phyloP scores from a whole-genome alignment of 2,797 vertebrate genomes.

The Podarcis siculus region DNA sequence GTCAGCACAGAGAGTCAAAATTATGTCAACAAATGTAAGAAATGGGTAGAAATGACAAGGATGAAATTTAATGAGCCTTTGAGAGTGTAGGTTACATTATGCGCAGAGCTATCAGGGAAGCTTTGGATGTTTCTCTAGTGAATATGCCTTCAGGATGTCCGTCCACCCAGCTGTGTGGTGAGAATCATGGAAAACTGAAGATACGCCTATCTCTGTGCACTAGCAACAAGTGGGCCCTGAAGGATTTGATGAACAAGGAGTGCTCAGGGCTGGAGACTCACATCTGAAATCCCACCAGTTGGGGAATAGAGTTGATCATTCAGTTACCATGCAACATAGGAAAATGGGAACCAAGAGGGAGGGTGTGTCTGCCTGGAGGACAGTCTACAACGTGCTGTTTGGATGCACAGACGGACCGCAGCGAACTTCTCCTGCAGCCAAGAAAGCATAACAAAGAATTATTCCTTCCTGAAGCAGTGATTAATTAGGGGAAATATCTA shows the following conservation, averaged over 20 bases:
- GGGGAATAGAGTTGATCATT: slow-evolving; percentile 63
- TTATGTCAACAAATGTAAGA: neutral
- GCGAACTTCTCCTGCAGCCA: slow-evolving; percentile 37
- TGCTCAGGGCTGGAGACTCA: slow-evolving; percentile 42
- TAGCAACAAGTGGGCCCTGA: slow-evolving; percentile 51
- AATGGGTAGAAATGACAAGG: neutral
- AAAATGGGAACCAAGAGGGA: slow-evolving; percentile 58
- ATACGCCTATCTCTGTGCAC: slow-evolving; percentile 21
- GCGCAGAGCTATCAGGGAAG: neutral
- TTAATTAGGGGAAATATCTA: slow-evolving; percentile 56
- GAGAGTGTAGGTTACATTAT: neutral
- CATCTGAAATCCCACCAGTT: slow-evolving; percentile 55
- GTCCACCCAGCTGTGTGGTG: slow-evolving; percentile 51
- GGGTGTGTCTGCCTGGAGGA: slow-evolving; percentile 24
- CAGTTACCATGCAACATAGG: slow-evolving; percentile 64
- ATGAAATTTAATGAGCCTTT: neutral
- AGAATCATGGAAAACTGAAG: slow-evolving; percentile 58
- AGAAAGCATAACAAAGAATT: slow-evolving; percentile 44
- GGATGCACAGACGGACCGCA: slow-evolving; percentile 32
- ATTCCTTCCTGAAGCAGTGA: slow-evolving; percentile 62
- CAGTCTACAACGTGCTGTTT: slow-evolving; percentile 47
- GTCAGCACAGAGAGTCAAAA: neutral
- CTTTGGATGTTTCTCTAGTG: slow-evolving; percentile 28
- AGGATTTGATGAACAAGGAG: slow-evolving; percentile 66
- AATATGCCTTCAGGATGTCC: neutral